Conservation (phyloP, 2,797 vertebrate genomes). For the Mus minutoides region DNA sequence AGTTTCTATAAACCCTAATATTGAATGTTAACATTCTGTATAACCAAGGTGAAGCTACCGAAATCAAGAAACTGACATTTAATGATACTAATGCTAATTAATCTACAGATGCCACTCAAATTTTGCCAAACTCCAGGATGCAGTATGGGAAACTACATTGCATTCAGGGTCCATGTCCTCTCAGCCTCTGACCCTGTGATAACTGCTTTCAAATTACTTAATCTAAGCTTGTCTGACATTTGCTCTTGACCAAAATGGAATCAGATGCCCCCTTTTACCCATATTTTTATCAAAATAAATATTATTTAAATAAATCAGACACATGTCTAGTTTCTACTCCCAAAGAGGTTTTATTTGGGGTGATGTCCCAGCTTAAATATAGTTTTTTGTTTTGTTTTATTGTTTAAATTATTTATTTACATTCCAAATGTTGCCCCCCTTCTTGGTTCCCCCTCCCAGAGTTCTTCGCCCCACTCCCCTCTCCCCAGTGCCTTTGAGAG, state of each 20-base stretch:
- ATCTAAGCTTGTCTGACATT: not conserved
- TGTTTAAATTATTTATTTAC: not conserved
- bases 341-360: not conserved
- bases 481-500: no score
- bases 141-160: not conserved
- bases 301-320: not conserved
- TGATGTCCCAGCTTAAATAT: no score
- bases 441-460: no score
- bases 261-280: not conserved
- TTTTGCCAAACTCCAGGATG: not conserved
- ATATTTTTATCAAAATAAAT: not conserved
- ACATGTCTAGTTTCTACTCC: not conserved
- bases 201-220: slow-evolving; percentile 6
- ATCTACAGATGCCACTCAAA: not conserved
- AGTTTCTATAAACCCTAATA: not conserved
- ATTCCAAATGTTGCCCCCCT: not conserved
- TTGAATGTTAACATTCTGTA: not conserved
- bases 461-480: no score
- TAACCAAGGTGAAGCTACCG: not conserved
- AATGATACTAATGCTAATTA: slow-evolving; percentile 11
- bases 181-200: not conserved
- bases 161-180: not conserved
- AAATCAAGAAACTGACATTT: not conserved
- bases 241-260: not conserved
- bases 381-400: not conserved